Base-by-base conservation (phyloP, 2,888 invertebrate species). In the Chouioia cunea region DNA sequence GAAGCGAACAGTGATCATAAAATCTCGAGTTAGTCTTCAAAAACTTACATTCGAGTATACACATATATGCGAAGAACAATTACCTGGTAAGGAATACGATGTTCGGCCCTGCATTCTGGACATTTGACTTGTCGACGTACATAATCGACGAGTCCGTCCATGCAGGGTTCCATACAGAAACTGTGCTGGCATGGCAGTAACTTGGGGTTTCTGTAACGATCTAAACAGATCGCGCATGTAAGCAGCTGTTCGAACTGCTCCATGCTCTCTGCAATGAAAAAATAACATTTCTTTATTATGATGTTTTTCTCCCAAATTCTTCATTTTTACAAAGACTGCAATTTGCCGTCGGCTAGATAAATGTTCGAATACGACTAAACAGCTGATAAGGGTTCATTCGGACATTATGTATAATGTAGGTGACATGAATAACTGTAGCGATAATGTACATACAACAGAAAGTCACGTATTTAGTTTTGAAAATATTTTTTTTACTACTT, bases 111-210 rank as follows among this genome's bases (percentile, higher is more conserved):
- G 86, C 98, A 98, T 91, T 98, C 97, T 83, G 98, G 98, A 89
- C 98, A 98, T 90, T 97, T 97, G 74, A 97, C 95, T 91, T 97
- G 97, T 87, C 97, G 89, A 78, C 96, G 90, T 77, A 97, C 97
- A 86, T 97, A 96, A 88, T 97, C 97, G 83, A 97, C 95, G 62
- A 98, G 90, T 76, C 97, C 96, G 87, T 98, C 97, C 91, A 99
- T 93, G 87, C 99, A 99, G 65, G 99, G 98, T 83, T 97, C 96
- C 94, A 97, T 95, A 85, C 99, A 99, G 88, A 97, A 99, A 81
- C 98, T 98, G 91, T 99, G 99, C 89, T 99, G 99, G 86, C 98
- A 98, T 92, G 98, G 98, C 85, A 99, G 88, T 84, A 99, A 90
- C 88, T 98, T 99, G n/a, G 99, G 99, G 86, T 96, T 96, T 82